A percentile compares a stretch with the other conserved stretches of the same genome.
These are phyloP conservation scores for Conus canariensis DNA, from an alignment of 2,888 invertebrate species.

Conservation along the genomic window DNA sequence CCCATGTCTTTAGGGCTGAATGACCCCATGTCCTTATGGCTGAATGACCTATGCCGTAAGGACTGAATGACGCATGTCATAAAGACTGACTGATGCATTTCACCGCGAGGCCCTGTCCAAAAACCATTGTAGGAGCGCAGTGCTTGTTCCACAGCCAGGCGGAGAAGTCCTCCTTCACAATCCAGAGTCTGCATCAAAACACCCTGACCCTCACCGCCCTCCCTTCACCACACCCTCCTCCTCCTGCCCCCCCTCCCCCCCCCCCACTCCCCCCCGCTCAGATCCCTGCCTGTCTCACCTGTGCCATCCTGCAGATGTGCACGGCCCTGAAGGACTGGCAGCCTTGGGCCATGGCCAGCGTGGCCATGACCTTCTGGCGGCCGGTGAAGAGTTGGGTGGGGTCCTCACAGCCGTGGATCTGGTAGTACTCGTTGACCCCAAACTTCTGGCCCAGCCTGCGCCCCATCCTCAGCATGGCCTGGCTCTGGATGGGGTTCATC, in stretches of 20 bases:
- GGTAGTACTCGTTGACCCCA: constrained; percentile 30
- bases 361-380: constrained; percentile 11
- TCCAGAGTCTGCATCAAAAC: too few species aligned
- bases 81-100: too few species aligned
- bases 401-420: constrained; percentile 38
- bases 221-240: neutral
- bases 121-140: too few species aligned
- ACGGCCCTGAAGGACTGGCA: constrained; percentile 2
- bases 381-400: constrained; percentile 27
- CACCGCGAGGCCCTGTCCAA: too few species aligned
- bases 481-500: neutral
- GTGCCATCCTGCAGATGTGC: constrained; percentile 14
- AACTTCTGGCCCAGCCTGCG: neutral
- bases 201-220: too few species aligned
- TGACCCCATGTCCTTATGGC: too few species aligned
- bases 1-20: too few species aligned
- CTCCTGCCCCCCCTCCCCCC: too few species aligned
- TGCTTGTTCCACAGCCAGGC: too few species aligned
- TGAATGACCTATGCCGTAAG: too few species aligned
- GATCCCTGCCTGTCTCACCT: neutral
- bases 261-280: neutral
- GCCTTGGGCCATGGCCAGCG: constrained; percentile 9
- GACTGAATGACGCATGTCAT: too few species aligned
- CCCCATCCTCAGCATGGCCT: constrained; percentile 22
- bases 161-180: too few species aligned